Evolutionary conservation across 2,797 vertebrate genomes (phyloP).

Genomic region (Acanthis flammea): DNA sequence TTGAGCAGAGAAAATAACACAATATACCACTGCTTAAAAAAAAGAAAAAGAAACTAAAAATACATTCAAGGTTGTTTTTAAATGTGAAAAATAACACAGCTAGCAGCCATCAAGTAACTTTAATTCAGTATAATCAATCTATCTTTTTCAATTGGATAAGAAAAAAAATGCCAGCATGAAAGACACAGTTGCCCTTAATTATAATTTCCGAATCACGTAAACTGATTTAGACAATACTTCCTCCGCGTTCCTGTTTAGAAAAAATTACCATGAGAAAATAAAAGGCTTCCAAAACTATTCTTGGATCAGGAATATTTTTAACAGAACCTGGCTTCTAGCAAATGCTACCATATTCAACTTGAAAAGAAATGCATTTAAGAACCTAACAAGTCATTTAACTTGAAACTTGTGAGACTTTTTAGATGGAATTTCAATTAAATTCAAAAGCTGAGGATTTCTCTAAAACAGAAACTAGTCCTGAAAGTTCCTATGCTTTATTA

Average conservation of each 20-base stretch:
- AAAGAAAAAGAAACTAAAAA: not conserved
- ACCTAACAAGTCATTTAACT: not conserved
- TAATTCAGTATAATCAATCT: not conserved
- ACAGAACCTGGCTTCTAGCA: not conserved
- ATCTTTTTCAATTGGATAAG: not conserved
- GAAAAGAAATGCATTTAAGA: constrained; percentile 19
- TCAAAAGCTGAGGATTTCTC: not conserved
- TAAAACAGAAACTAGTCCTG: not conserved
- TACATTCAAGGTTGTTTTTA: not conserved
- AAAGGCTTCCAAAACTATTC: not conserved
- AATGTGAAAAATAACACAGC: not conserved
- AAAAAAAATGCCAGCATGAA: not conserved
- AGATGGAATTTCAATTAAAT: constrained; percentile 1
- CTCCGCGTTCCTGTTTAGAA: not conserved
- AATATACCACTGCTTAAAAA: not conserved
- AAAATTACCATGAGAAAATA: not conserved
- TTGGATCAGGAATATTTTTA: constrained; percentile 10
- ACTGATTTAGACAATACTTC: not conserved
- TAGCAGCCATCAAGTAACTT: not conserved
- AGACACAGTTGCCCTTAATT: constrained; percentile 17
- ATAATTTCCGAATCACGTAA: constrained; percentile 16
- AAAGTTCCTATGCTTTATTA: not conserved
- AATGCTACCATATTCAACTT: not conserved
- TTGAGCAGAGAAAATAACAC: not conserved
- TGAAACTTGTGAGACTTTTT: not conserved